These are phyloP conservation scores for Eulemur rubriventer DNA, from an alignment of 2,797 vertebrate genomes.

Conservation along the genomic window DNA sequence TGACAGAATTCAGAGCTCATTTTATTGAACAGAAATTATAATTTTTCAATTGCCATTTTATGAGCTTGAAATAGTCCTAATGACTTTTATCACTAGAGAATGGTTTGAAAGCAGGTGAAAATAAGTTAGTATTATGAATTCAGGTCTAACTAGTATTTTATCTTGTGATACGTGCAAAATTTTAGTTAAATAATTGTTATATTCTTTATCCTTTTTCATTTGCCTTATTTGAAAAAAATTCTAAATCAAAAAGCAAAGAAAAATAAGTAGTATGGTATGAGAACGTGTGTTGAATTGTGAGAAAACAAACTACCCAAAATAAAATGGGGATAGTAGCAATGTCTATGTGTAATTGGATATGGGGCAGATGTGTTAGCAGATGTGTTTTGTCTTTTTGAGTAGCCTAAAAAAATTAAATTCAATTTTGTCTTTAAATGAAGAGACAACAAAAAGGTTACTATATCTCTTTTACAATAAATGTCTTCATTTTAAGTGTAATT, in stretches of 20 bases:
- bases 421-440: neutral
- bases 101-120: neutral
- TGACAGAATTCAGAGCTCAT: neutral
- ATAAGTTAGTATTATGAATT: neutral
- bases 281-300: neutral
- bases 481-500: neutral
- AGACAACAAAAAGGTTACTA: neutral
- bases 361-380: constrained; percentile 34
- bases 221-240: neutral
- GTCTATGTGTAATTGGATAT: constrained; percentile 3
- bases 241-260: neutral
- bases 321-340: neutral
- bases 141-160: neutral
- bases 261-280: neutral
- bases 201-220: neutral
- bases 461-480: neutral
- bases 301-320: constrained; percentile 17
- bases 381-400: constrained; percentile 26
- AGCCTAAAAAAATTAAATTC: constrained; percentile 13
- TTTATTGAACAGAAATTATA: constrained; percentile 27
- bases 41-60: neutral
- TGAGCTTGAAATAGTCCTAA: neutral
- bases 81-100: neutral
- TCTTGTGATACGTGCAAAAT: neutral
- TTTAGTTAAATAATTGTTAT: neutral